Base-by-base conservation (phyloP, 2,113 vertebrate species). In the Helogale parvula region DNA sequence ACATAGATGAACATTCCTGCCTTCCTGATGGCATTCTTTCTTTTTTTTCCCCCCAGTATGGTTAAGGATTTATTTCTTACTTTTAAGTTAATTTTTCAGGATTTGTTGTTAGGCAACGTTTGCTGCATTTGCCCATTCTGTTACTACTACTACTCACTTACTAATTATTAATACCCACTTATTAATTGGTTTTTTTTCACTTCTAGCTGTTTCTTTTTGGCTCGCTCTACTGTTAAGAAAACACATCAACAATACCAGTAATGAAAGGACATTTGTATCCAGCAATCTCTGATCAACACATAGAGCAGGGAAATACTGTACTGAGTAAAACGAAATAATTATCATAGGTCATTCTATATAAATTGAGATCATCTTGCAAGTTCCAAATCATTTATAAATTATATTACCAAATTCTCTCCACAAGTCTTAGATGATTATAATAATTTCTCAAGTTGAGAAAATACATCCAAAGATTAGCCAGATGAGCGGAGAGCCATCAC, bases 61-160 rank as follows among this genome's bases (percentile, higher is more conserved):
- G 6, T 23, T 90, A 72, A 90, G 13, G 16, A 69, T 89, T 85
- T 87, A 45, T 5, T 90, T 65, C 74, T 93, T 86, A 69, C 68
- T 84, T 97, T 52, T 65, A 66, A 74, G 54, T 81, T 90, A 12
- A 77, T 77, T 74, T 94, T 91, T 15, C 77, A 94, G 66, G 63
- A 60, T 29, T 80, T 63, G 13, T 45, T 81, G 19, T 66, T 33
- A 94, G 29, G 17, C 63, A 5, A 74, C 69, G 27, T 82, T 35
- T 69, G 63, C 54, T 79, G 76, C 60, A 38, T 63, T 91, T 82
- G 29, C 17, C 8, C 41, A 54, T 50, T 92, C 27, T 65, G 21
- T 81, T 88, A 81, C 52, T 87, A 50, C 74, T 81, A 29, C 74
- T 81, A 29, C 13, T 31, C 14, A 57, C 25, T 60, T 74, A 57